Percentiles rank a stretch among this genome's conserved stretches.
phyloP scores from a whole-genome alignment of 2,797 vertebrate genomes.

The Lateolabrax maculatus region DNA sequence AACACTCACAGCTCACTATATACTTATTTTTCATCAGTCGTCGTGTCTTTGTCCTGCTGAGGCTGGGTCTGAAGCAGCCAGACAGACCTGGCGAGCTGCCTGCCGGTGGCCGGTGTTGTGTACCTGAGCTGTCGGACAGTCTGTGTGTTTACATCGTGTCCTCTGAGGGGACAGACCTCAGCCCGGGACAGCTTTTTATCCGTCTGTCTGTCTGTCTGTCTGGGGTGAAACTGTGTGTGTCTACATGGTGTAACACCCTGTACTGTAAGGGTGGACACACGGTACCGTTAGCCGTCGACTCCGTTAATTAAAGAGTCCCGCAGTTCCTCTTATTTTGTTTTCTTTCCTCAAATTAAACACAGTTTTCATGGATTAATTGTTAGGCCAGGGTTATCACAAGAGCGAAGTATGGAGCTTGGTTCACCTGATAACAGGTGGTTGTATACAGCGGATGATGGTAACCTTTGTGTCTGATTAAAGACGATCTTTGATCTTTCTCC shows the following conservation, averaged over 20 bases:
- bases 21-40: no score
- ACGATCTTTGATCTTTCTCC: background rate
- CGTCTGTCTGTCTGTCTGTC: background rate
- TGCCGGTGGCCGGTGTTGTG: conserved; percentile 15
- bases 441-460: background rate
- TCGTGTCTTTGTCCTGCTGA: background rate
- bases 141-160: background rate
- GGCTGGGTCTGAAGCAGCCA: background rate
- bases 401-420: background rate
- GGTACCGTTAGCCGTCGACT: no score
- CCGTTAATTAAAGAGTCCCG: no score
- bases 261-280: no score
- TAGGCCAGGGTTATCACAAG: background rate
- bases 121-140: background rate
- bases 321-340: background rate
- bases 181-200: no score
- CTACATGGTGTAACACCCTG: rapidly evolving
- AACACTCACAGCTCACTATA: background rate
- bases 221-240: rapidly evolving
- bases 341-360: background rate
- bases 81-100: conserved; percentile 14
- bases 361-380: background rate
- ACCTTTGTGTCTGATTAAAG: background rate
- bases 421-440: background rate
- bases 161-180: background rate